Evolutionary conservation across 2,888 invertebrate species (phyloP).

Genomic region (Gymnosoma rotundatum): DNA sequence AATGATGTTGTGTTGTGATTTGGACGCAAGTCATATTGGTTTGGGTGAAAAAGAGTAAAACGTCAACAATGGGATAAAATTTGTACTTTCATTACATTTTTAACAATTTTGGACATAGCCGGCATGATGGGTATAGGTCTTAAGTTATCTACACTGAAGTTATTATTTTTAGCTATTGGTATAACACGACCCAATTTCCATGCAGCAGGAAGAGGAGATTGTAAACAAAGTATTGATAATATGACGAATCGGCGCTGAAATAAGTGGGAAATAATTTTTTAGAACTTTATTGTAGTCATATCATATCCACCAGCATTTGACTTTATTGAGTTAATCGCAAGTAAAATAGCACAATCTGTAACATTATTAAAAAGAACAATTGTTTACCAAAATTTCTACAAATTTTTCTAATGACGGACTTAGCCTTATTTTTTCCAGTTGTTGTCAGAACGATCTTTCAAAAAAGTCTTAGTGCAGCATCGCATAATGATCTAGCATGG

Average conservation of each 20-base stretch:
- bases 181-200: neutral
- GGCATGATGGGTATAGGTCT: too few species aligned
- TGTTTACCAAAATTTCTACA: too few species aligned
- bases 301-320: constrained; percentile 8
- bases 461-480: too few species aligned
- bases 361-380: too few species aligned
- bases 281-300: constrained; percentile 8
- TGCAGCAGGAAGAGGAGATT: neutral
- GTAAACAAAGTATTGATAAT: neutral
- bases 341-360: constrained; percentile 4
- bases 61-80: neutral
- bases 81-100: too few species aligned
- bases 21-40: neutral
- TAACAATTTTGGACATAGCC: too few species aligned
- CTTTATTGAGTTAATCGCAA: constrained; percentile 11
- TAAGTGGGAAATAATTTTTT: constrained; percentile 13
- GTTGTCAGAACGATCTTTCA: too few species aligned
- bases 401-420: too few species aligned
- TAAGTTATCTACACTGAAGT: too few species aligned
- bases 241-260: neutral
- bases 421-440: too few species aligned
- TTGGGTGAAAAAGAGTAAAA: neutral
- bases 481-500: too few species aligned
- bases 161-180: neutral
- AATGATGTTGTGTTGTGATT: too few species aligned